Evolutionary conservation across 2,113 vertebrate genomes (phyloP), one percentile per base, ranked within the genome.

Genomic region (Scophthalmus maximus): DNA sequence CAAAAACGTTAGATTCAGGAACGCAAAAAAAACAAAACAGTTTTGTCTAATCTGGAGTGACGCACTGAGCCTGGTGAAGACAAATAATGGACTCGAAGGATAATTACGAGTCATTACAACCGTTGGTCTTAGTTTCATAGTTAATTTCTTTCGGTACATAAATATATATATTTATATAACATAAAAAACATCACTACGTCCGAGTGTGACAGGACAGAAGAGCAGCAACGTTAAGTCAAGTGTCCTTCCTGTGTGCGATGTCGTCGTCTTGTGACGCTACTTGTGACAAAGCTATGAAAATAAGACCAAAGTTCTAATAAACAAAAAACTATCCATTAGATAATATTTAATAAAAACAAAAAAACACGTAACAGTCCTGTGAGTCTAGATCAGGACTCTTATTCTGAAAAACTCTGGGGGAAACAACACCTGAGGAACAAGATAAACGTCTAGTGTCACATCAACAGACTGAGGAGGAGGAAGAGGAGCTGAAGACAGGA

Each of bases 11-110:
- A 32, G 30, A 32, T 3, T 5, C 26, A 6, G 34, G 8, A 25
- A 23, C 10, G 34, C 10, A 56, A 1, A 5, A 52, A 2, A 0
- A 14, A 25, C 26, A 42, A 44, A 30, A 20, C 2, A 50, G 18
- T 17, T 15, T 20, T 6, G 10, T 22, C 9, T 42, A 27, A 60
- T 23, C 34, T 9, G 8, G 4, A 2, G 26, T 55, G 51, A 52
- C 20, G 10, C 42, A 0, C 6, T 38, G 55, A 26, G 2, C 29
- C 51, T 58, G 57, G 69, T 79, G 68, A 25, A 73, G 63, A 61
- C 34, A 17, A 60, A 56, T 49, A 78, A 50, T 34, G 26, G 12
- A 58, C n/a, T 8, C 14, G 3, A 12, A 49, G 38, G 56, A 49
- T 51, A 15, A 50, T 50, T 63, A 27, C 52, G 40, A 1, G 0